These are phyloP conservation scores for Rhynchopsitta pachyrhyncha DNA, from an alignment of 2,113 vertebrate genomes.

Conservation along the genomic window DNA sequence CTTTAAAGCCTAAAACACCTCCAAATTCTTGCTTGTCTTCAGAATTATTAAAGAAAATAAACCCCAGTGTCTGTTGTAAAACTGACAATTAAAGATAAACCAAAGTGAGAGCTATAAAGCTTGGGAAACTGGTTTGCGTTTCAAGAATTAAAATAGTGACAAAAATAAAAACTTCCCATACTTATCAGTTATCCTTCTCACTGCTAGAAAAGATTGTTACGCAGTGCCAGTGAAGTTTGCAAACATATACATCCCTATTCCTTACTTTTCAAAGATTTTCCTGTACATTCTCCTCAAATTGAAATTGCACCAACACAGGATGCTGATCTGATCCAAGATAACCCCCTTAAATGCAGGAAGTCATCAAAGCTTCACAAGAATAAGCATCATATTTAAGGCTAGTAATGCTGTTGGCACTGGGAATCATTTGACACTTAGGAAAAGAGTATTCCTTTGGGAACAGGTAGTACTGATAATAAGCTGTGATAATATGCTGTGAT, in stretches of 20 bases:
- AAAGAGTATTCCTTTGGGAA: neutral
- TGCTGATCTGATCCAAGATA: neutral
- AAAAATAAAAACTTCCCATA: neutral
- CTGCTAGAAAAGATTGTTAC: neutral
- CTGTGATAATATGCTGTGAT: neutral
- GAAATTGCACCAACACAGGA: neutral
- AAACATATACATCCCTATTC: neutral
- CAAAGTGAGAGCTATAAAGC: neutral
- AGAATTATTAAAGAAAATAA: neutral
- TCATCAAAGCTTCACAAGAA: neutral
- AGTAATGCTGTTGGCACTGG: neutral
- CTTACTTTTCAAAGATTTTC: neutral
- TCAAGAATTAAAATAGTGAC: neutral
- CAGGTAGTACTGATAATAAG: neutral
- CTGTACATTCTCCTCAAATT: neutral
- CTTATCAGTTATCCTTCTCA: neutral
- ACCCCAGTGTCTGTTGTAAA: neutral
- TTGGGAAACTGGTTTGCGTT: neutral
- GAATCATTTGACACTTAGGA: neutral
- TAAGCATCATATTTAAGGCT: neutral
- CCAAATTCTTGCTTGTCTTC: neutral
- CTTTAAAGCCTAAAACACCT: neutral
- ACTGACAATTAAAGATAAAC: neutral
- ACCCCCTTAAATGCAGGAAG: neutral
- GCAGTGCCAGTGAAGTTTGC: neutral